Evolutionary conservation across 2,888 invertebrate species (phyloP).

Genomic region (Lasiommata megera): DNA sequence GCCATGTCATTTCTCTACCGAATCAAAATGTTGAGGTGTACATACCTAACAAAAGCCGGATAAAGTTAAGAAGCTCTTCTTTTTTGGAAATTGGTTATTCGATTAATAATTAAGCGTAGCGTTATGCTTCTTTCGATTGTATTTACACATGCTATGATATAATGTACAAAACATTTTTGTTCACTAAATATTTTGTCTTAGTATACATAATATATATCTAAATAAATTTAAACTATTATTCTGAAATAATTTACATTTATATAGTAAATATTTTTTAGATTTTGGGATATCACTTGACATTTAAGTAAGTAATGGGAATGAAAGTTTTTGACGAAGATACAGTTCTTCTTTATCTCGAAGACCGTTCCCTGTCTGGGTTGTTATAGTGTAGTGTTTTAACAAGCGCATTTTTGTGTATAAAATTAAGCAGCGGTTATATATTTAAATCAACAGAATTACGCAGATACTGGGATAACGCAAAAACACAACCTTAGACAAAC

Average conservation of each 20-base stretch:
- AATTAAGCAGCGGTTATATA: no score
- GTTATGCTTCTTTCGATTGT: slow-evolving; percentile 40
- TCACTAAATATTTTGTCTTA: slow-evolving; percentile 60
- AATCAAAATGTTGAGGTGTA: no score
- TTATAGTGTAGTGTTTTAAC: no score
- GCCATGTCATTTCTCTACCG: no score
- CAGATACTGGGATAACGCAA: no score
- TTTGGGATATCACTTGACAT: slow-evolving; percentile 5
- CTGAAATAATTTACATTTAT: slow-evolving; percentile 34
- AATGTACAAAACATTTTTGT: slow-evolving; percentile 64
- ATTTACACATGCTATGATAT: slow-evolving; percentile 32
- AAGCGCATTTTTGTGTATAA: background rate
- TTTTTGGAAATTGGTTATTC: slow-evolving; percentile 21
- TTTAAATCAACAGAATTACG: no score
- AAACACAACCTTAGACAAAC: no score
- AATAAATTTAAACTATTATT: slow-evolving; percentile 45
- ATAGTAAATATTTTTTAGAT: slow-evolving; percentile 9
- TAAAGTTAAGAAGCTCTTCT: no score
- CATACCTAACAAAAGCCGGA: no score
- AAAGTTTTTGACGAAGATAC: background rate
- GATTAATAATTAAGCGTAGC: slow-evolving; percentile 52
- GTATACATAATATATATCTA: slow-evolving; percentile 35
- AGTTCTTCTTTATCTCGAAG: background rate
- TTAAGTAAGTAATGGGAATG: background rate
- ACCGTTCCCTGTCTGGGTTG: background rate